Evolutionary conservation across 2,113 vertebrate genomes (phyloP), one percentile per base, ranked within the genome.

Genomic region (Delphinapterus leucas): DNA sequence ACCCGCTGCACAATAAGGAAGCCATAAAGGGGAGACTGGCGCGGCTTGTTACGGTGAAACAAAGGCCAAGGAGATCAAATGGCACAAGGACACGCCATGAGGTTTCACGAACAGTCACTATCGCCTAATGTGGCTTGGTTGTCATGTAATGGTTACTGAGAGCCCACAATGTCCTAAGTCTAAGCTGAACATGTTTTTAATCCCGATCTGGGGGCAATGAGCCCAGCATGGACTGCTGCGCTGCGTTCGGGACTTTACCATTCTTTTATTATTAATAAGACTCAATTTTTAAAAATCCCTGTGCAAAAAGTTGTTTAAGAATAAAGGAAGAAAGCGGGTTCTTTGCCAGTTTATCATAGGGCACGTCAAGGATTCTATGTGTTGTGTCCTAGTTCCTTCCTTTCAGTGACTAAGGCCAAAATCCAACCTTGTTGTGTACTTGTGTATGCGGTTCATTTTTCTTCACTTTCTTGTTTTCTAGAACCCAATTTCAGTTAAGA

Each of bases 21-120:
- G 31, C 25, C n/a, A 10, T 67, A 61, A 71, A 86, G 20, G n/a
- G 3, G 71, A 77, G n/a, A n/a, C 2, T 14, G 76, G 82, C 18
- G 3, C 55, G 26, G 41, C 55, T 97, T 76, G 76, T 88, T 49
- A 90, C 41, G 88, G 26, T 49, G 77, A 92, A 96, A 96, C 60
- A 31, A 44, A 83, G 84, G 63, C 83, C 20, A 65, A 65, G 68
- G 31, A 55, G 67, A 44, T 55, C 70, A 20, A 53, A 41, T 5
- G 90, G 76, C 53, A 81, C 18, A 55, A 63, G 28, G 58, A 74
- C 8, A 55, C 18, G 41, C 20, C 36, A 9, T 36, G 36, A 81
- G 38, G 38, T 55, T 95, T 85, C 80, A 47, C 38, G 55, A 76
- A 33, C n/a, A 28, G 55, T 80, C 58, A 65, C 49, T 80, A 68